These are phyloP conservation scores for Gallinago undulata DNA, from an alignment of 2,113 vertebrate genomes.

Conservation along the genomic window DNA sequence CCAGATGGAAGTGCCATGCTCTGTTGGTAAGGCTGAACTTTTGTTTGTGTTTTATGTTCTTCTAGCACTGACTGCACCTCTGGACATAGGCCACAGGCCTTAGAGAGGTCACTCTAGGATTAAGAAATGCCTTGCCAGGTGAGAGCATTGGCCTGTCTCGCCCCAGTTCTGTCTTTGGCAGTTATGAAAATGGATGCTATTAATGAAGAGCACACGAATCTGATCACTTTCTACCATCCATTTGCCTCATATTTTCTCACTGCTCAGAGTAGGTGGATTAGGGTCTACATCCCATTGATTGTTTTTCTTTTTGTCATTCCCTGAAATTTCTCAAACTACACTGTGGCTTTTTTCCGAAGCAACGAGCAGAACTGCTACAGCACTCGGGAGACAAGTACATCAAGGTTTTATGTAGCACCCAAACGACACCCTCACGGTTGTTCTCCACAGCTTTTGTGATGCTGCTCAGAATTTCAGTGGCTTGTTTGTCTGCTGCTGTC, in stretches of 20 bases:
- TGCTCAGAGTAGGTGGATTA: not conserved
- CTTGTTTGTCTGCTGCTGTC: not conserved
- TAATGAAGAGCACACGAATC: not conserved
- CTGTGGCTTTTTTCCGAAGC: not conserved
- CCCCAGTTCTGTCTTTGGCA: not conserved
- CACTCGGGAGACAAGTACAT: not conserved
- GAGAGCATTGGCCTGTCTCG: not conserved
- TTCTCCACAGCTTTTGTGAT: not conserved
- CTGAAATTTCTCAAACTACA: not conserved
- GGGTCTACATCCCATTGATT: not conserved
- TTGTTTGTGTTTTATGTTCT: not conserved
- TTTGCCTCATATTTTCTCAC: not conserved
- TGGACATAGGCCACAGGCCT: fast-evolving
- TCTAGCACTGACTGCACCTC: not conserved
- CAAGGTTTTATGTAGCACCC: not conserved
- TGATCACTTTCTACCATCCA: not conserved
- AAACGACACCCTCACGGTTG: too few species aligned
- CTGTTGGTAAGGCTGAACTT: not conserved
- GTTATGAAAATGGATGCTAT: not conserved
- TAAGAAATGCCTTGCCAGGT: not conserved
- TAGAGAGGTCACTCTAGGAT: not conserved
- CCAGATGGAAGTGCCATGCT: not conserved
- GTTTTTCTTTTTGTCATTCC: not conserved
- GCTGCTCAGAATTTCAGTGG: not conserved
- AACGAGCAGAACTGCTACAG: not conserved